A percentile compares a stretch with the other conserved stretches of the same genome.
Conservation (phyloP, 2,888 invertebrate genomes). For the Papilio demoleus region DNA sequence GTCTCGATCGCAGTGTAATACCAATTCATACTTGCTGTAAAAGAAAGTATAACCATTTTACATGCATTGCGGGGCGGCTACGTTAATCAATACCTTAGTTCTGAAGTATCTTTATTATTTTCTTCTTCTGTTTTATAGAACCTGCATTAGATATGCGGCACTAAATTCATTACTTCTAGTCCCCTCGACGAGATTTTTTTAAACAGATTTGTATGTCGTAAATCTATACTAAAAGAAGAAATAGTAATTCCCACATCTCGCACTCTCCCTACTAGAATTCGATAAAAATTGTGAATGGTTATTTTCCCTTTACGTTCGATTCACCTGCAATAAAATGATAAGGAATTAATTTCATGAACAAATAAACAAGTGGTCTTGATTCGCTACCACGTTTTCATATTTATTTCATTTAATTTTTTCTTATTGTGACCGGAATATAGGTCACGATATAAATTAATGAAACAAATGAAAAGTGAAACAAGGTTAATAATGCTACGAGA, state of each 20-base stretch:
- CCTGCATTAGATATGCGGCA: background rate
- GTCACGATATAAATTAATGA: conserved; percentile 16
- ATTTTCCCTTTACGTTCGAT: too few species aligned
- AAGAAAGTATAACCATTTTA: background rate
- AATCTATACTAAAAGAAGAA: background rate
- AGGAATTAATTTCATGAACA: background rate
- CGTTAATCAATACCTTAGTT: conserved; percentile 15
- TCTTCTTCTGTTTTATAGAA: background rate
- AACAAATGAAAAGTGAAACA: conserved; percentile 11
- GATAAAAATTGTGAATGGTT: background rate
- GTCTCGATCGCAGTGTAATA: too few species aligned
- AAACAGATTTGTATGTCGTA: background rate
- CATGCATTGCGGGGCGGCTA: conserved; percentile 1
- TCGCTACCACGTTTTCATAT: background rate
- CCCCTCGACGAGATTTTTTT: background rate
- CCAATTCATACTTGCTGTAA: background rate
- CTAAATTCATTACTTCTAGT: conserved; percentile 11
- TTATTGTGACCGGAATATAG: conserved; percentile 3
- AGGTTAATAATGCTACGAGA: background rate
- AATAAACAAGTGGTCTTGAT: conserved; percentile 8
- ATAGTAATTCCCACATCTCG: background rate
- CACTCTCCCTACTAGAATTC: background rate
- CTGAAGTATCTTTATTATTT: background rate
- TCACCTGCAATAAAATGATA: background rate
- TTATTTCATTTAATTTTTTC: background rate